Percentiles rank a stretch among this genome's conserved stretches.
Evolutionary conservation across 2,113 vertebrate species (phyloP).

Genomic region (Passer montanus): DNA sequence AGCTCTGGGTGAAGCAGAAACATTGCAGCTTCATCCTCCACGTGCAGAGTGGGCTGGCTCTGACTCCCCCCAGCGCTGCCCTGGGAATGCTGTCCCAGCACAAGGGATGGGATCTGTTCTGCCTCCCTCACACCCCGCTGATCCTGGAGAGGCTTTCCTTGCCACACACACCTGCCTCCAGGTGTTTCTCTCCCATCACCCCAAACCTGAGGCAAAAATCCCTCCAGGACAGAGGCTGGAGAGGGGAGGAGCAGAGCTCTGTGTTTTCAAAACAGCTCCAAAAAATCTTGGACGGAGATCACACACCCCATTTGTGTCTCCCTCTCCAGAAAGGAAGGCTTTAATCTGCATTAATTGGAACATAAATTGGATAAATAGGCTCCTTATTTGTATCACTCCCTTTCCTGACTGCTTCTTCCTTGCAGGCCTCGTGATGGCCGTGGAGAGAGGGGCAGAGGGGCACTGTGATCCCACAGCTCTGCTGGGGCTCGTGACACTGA

Average conservation of each 20-base stretch:
- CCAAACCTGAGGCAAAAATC: neutral
- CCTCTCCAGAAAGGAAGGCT: constrained; percentile 55
- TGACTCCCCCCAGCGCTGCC: neutral
- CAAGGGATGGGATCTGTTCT: neutral
- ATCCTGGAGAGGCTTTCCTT: neutral
- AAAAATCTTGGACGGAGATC: constrained; percentile 60
- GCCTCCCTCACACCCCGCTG: neutral
- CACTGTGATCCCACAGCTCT: neutral
- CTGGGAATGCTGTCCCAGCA: neutral
- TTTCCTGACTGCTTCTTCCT: neutral
- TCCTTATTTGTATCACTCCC: neutral
- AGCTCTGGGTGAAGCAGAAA: neutral
- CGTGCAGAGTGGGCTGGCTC: neutral
- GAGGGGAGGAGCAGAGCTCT: neutral
- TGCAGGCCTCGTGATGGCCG: neutral
- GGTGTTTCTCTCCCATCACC: neutral
- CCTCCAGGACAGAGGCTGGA: neutral
- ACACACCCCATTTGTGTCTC: constrained; percentile 23
- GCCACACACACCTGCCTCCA: neutral
- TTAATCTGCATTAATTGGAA: constrained; percentile 55
- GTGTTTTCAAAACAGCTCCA: neutral
- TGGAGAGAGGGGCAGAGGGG: neutral
- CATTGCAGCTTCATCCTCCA: neutral
- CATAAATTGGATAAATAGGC: constrained; percentile 24
- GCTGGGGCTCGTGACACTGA: neutral